Percentiles rank a stretch among this genome's conserved stretches.
These are phyloP conservation scores for Oncorhynchus masou DNA, from an alignment of 2,113 vertebrate species.

Conservation along the genomic window DNA sequence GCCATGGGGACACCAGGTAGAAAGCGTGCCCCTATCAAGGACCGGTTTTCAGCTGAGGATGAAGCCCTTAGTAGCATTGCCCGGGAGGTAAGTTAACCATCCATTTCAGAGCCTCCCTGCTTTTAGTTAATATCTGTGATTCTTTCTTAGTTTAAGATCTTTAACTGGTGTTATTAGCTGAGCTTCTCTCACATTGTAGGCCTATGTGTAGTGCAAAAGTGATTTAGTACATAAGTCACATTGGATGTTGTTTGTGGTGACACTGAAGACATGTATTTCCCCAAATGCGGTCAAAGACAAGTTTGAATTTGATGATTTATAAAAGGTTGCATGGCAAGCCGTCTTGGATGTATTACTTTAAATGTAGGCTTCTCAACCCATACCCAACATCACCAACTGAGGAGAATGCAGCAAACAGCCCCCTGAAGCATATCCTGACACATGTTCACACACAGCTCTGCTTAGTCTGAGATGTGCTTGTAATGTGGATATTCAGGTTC, in stretches of 20 bases:
- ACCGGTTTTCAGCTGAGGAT: constrained; percentile 97
- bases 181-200: neutral
- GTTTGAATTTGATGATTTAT: neutral
- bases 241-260: neutral
- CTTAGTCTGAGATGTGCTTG: constrained; percentile 18
- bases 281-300: too few species aligned
- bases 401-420: constrained; percentile 15
- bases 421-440: constrained; percentile 6
- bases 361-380: constrained; percentile 17
- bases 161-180: neutral
- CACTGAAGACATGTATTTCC: neutral
- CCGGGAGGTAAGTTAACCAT: constrained; percentile 82
- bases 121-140: constrained; percentile 2
- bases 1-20: constrained; percentile 95
- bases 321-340: neutral
- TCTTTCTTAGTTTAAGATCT: neutral
- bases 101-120: neutral
- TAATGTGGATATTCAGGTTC: constrained; percentile 54
- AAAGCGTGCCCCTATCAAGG: constrained; percentile 93
- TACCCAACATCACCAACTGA: neutral
- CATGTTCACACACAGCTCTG: constrained; percentile 16
- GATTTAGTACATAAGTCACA: neutral
- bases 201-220: too few species aligned
- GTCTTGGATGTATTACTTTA: neutral
- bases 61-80: constrained; percentile 94